phyloP scores from a whole-genome alignment of 2,797 vertebrate genomes.

The Mycteria americana region DNA sequence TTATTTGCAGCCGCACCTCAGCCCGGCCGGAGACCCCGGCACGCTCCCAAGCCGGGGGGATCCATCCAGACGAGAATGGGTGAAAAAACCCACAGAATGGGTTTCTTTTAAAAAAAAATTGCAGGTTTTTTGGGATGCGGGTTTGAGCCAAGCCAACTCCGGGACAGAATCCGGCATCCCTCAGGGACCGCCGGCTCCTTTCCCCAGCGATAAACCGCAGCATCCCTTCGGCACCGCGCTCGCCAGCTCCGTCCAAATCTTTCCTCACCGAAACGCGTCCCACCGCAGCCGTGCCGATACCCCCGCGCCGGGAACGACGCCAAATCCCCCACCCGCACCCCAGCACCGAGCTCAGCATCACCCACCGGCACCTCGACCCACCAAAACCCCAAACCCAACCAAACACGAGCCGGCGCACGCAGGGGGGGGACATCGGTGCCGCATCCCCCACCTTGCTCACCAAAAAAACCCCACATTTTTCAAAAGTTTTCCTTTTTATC shows the following conservation, averaged over 20 bases:
- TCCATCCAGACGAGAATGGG: fast-evolving
- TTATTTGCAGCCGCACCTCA: background rate
- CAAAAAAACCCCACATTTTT: background rate
- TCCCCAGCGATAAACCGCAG: background rate
- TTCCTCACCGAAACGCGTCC: background rate
- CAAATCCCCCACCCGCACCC: background rate
- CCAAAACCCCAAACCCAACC: background rate
- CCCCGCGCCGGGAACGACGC: fast-evolving
- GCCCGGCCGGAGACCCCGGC: fast-evolving
- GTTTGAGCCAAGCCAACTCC: background rate
- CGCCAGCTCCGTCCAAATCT: fast-evolving
- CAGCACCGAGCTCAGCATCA: background rate
- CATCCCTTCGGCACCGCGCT: background rate
- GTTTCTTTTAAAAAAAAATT: background rate
- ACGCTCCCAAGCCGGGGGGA: fast-evolving
- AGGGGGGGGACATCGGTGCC: fast-evolving
- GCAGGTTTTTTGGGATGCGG: fast-evolving
- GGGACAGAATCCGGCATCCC: background rate
- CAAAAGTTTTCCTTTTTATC: background rate
- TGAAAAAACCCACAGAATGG: background rate
- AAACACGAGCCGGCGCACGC: background rate
- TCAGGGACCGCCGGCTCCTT: background rate
- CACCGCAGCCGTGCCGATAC: fast-evolving
- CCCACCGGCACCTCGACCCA: background rate
- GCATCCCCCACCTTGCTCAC: background rate